These are phyloP conservation scores for Falco rusticolus DNA, from an alignment of 2,797 vertebrate genomes.

Conservation along the genomic window DNA sequence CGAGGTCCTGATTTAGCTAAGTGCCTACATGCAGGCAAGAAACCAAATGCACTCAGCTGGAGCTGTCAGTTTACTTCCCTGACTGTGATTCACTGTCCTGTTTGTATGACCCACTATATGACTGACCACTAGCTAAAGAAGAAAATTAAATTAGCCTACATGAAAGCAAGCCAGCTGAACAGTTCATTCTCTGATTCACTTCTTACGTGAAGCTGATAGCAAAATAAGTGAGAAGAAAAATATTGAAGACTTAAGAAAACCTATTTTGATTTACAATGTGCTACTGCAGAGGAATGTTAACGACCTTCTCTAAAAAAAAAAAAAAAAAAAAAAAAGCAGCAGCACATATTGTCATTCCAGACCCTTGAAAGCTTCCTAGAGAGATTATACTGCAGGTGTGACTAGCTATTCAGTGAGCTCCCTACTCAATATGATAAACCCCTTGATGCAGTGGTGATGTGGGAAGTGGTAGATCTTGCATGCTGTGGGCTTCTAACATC, in stretches of 20 bases:
- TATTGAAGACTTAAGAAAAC: not conserved
- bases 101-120: not conserved
- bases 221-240: not conserved
- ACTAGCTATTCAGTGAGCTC: not conserved
- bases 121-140: conserved; percentile 7
- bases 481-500: not conserved
- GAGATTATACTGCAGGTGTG: not conserved
- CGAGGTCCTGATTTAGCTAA: conserved; percentile 28
- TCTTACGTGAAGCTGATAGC: not conserved
- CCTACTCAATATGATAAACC: not conserved
- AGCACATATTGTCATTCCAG: not conserved
- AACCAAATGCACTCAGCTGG: not conserved
- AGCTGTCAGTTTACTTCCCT: not conserved
- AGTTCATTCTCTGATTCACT: not conserved
- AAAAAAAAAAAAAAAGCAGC: not conserved
- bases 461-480: not conserved
- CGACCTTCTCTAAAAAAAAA: not conserved
- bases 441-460: not conserved
- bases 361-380: not conserved
- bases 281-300: not conserved
- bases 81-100: not conserved
- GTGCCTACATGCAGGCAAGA: not conserved
- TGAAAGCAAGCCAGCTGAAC: not conserved
- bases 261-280: not conserved
- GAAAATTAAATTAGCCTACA: not conserved